Percentiles rank a stretch among this genome's conserved stretches.
phyloP scores from a whole-genome alignment of 1,140 invertebrate species.

The Neodiprion virginianus region DNA sequence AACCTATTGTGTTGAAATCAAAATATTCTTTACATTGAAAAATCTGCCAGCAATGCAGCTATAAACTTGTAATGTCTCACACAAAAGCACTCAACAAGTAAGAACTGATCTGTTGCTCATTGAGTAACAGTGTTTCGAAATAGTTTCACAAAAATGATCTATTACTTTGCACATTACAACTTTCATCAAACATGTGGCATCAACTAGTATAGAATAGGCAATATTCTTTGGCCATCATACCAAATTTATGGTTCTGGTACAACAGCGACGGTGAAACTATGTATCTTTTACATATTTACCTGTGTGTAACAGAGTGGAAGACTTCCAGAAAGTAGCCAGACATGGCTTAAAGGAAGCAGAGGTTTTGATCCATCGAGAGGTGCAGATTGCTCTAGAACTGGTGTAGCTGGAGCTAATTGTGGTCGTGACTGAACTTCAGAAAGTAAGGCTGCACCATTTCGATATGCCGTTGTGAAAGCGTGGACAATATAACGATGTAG shows the following conservation, averaged over 20 bases:
- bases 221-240: too few relatives aligned
- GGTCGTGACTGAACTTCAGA: constrained; percentile 51
- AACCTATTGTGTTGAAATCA: too few relatives aligned
- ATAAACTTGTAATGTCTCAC: too few relatives aligned
- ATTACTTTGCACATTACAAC: too few relatives aligned
- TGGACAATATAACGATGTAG: constrained; percentile 83
- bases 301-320: constrained; percentile 73
- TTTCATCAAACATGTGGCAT: too few relatives aligned
- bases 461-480: constrained; percentile 77
- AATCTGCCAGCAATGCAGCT: too few relatives aligned
- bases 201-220: too few relatives aligned
- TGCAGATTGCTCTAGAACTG: constrained; percentile 71
- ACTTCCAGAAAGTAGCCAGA: constrained; percentile 80
- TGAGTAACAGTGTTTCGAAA: too few relatives aligned
- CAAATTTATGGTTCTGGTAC: neutral
- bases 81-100: too few relatives aligned
- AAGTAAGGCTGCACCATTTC: constrained; percentile 65
- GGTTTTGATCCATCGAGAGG: constrained; percentile 52
- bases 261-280: neutral
- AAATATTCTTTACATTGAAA: too few relatives aligned
- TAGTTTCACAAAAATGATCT: too few relatives aligned
- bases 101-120: too few relatives aligned
- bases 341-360: constrained; percentile 70
- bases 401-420: constrained; percentile 73
- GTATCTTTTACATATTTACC: constrained; percentile 33